phyloP scores from a whole-genome alignment of 2,113 vertebrate species.

The Aplodontia rufa region DNA sequence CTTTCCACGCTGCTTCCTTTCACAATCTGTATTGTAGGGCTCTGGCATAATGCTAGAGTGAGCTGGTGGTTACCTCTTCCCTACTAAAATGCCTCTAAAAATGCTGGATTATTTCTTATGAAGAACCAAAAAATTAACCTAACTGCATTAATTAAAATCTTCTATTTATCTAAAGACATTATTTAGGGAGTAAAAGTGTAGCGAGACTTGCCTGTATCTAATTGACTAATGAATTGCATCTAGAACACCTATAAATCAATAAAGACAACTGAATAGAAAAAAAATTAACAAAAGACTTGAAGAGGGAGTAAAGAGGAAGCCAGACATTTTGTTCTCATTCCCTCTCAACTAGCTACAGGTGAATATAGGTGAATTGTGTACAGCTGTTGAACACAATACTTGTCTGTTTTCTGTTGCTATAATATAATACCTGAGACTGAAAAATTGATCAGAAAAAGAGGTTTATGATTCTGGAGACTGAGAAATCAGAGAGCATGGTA shows the following conservation, averaged over 20 bases:
- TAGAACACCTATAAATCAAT: background rate
- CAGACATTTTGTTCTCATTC: background rate
- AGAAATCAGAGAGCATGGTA: too few relatives aligned
- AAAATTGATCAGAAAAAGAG: too few relatives aligned
- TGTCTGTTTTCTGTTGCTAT: background rate
- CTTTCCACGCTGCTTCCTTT: background rate
- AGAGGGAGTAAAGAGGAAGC: background rate
- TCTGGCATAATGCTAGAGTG: background rate
- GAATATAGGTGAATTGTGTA: background rate
- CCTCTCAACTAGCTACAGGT: background rate
- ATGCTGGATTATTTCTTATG: background rate
- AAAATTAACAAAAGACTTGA: background rate
- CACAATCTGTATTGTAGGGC: background rate
- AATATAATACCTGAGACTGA: too few relatives aligned
- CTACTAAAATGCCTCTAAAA: background rate
- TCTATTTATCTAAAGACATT: background rate
- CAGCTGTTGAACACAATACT: background rate
- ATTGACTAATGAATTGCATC: background rate
- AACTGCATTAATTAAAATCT: background rate
- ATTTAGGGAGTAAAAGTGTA: background rate
- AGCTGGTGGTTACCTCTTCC: background rate
- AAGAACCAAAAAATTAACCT: background rate
- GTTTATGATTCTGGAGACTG: too few relatives aligned
- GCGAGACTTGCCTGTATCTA: background rate
- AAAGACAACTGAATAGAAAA: background rate